A percentile compares a stretch with the other conserved stretches of the same genome.
Conservation (phyloP, 2,888 invertebrate genomes). For the Xanthia togata region DNA sequence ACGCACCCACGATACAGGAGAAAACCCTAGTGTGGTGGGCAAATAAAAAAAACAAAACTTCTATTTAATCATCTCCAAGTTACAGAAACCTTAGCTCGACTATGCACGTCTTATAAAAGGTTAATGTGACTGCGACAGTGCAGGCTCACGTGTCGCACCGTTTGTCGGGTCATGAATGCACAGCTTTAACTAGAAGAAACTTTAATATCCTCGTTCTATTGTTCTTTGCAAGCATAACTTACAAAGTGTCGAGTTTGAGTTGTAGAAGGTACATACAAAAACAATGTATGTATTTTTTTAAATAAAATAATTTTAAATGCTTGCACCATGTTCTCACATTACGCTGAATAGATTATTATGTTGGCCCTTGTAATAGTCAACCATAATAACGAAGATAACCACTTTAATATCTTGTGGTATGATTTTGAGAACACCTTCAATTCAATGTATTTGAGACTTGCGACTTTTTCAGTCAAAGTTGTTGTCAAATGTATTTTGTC, state of each 20-base stretch:
- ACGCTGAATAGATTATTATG: neutral
- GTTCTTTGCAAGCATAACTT: conserved; percentile 46
- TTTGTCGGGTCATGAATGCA: conserved; percentile 49
- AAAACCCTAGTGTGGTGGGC: too few relatives aligned
- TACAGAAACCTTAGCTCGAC: neutral
- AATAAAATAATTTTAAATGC: too few relatives aligned
- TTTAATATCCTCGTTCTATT: conserved; percentile 52
- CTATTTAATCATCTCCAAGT: neutral
- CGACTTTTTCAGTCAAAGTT: neutral
- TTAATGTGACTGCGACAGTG: conserved; percentile 20
- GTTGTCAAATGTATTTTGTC: neutral
- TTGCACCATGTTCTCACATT: too few relatives aligned
- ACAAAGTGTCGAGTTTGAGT: conserved; percentile 31
- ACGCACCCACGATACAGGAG: too few relatives aligned
- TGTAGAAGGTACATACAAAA: conserved; percentile 9
- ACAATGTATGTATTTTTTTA: neutral
- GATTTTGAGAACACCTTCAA: neutral
- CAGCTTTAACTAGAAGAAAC: conserved; percentile 53
- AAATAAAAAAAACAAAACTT: too few relatives aligned
- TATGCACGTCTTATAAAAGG: conserved; percentile 21
- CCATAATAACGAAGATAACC: neutral
- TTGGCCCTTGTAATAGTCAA: neutral
- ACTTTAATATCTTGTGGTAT: neutral
- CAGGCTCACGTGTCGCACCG: conserved; percentile 12
- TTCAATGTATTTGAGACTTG: neutral